Conservation (phyloP, 2,797 vertebrate genomes). For the Pipistrellus pygmaeus region DNA sequence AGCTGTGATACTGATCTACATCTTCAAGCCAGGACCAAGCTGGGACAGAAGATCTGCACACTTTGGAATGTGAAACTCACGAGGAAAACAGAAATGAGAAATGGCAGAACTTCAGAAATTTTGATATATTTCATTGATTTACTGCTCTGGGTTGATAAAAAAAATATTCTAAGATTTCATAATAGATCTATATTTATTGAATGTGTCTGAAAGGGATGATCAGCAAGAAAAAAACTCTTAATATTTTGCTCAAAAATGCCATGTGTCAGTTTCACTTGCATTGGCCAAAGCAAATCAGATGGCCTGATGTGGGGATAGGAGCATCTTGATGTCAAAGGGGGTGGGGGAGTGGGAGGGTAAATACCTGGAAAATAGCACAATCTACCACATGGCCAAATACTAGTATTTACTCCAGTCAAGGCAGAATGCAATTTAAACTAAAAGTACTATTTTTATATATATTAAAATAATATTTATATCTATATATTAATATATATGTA, state of each 20-base stretch:
- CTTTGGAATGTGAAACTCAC: neutral
- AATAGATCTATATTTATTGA: neutral
- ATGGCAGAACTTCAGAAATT: neutral
- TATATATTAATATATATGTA: too few species aligned
- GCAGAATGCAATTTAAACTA: neutral
- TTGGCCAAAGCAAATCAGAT: neutral
- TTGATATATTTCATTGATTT: neutral
- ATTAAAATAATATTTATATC: too few species aligned
- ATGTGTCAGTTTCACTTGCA: neutral
- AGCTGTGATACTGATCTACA: neutral
- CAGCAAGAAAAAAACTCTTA: neutral
- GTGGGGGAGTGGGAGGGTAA: neutral
- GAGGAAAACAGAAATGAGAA: slow-evolving; percentile 23
- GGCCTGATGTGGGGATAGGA: neutral
- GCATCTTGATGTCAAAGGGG: neutral
- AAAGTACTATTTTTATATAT: neutral
- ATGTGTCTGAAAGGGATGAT: neutral
- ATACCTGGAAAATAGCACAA: neutral
- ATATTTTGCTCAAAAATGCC: neutral
- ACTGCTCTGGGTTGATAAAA: neutral
- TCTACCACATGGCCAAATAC: neutral
- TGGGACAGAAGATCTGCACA: neutral
- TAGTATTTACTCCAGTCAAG: neutral
- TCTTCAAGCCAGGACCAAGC: neutral
- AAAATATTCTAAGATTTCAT: neutral